phyloP scores from a whole-genome alignment of 2,888 invertebrate genomes.

The Onthophagus sagittarius region DNA sequence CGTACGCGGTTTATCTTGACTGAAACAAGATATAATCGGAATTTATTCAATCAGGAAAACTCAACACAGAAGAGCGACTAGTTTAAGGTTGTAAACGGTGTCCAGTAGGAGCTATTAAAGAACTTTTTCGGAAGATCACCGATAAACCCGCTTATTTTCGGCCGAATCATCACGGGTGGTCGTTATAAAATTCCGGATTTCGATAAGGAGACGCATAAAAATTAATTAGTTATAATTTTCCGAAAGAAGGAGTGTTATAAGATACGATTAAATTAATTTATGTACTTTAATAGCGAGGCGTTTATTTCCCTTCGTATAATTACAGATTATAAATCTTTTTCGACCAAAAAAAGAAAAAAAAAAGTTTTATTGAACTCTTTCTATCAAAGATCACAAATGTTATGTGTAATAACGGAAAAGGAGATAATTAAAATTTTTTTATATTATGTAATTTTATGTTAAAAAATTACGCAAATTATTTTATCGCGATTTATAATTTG shows the following conservation, averaged over 20 bases:
- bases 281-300: background rate
- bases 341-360: background rate
- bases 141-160: background rate
- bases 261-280: background rate
- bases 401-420: background rate
- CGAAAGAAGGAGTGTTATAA: background rate
- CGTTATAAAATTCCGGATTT: background rate
- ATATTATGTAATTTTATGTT: background rate
- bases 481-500: background rate
- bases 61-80: background rate
- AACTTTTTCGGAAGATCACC: background rate
- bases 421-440: background rate
- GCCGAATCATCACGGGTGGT: background rate
- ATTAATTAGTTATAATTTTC: background rate
- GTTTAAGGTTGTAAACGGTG: background rate
- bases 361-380: background rate
- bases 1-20: background rate
- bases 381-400: background rate
- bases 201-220: background rate
- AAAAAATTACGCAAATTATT: slow-evolving; percentile 6
- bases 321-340: background rate
- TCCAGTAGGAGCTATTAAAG: background rate
- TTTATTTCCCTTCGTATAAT: background rate
- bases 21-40: background rate
- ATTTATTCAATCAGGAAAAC: background rate